phyloP scores from a whole-genome alignment of 1,140 invertebrate genomes.

The Heliconius hewitsoni region DNA sequence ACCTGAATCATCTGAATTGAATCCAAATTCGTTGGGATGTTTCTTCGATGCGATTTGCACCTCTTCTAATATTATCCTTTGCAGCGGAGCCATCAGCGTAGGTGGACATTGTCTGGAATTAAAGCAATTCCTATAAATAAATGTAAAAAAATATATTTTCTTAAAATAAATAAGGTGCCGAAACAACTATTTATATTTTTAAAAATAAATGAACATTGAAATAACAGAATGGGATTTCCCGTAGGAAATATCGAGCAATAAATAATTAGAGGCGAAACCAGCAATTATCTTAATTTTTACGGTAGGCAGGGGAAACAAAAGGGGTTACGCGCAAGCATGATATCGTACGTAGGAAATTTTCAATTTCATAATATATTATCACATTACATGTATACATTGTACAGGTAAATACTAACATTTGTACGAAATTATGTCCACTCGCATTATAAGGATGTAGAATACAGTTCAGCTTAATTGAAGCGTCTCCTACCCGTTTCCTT shows the following conservation, averaged over 20 bases:
- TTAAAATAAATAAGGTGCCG: too few species aligned
- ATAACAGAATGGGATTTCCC: constrained; percentile 23
- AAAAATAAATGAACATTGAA: neutral
- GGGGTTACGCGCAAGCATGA: neutral
- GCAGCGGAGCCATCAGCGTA: constrained; percentile 84
- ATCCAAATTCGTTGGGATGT: constrained; percentile 84
- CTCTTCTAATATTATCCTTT: constrained; percentile 85
- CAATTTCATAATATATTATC: neutral
- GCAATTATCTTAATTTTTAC: neutral
- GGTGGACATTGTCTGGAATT: constrained; percentile 86
- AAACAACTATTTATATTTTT: neutral
- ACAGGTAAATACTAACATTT: neutral
- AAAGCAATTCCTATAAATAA: constrained; percentile 30
- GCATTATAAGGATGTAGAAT: neutral
- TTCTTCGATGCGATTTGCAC: constrained; percentile 83
- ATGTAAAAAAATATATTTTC: neutral
- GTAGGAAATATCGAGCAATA: constrained; percentile 10
- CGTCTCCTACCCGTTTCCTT: neutral
- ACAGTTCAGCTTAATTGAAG: neutral
- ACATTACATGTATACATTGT: neutral
- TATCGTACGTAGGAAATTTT: neutral
- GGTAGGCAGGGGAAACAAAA: neutral
- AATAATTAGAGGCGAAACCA: neutral
- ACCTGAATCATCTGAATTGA: constrained; percentile 82
- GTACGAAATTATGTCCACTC: neutral